Evolutionary conservation across 2,888 invertebrate species (phyloP).

Genomic region (Saturnia japonica): DNA sequence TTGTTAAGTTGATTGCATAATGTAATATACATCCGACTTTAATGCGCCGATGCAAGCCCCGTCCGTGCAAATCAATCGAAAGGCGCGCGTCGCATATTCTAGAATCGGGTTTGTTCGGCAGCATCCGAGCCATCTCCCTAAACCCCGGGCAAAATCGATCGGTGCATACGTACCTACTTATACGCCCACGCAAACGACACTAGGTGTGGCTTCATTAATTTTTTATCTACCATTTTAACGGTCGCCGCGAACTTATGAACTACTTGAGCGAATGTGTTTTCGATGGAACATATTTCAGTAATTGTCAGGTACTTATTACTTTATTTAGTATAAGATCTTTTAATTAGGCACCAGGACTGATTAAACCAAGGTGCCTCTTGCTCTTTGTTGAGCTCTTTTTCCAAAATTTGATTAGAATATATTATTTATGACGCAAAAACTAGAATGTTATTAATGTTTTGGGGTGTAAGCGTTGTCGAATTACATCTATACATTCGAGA

Average conservation of each 20-base stretch:
- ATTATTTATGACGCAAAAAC: background rate
- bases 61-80: constrained; percentile 11
- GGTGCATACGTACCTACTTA: background rate
- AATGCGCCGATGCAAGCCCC: constrained; percentile 8
- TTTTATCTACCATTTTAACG: background rate
- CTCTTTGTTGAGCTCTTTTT: background rate
- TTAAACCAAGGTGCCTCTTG: background rate
- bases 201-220: background rate
- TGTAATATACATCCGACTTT: background rate
- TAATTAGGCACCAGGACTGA: background rate
- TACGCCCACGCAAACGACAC: background rate
- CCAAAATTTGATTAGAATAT: background rate
- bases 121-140: background rate
- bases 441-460: too few species aligned
- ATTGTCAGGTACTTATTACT: background rate
- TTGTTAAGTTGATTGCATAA: background rate
- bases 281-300: background rate
- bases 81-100: background rate
- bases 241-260: background rate
- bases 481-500: too few species aligned
- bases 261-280: background rate
- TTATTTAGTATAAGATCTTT: background rate
- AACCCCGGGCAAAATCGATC: constrained; percentile 1
- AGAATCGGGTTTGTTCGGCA: background rate
- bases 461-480: too few species aligned